Evolutionary conservation across 2,797 vertebrate species (phyloP).

Genomic region (Buphagus erythrorhynchus): DNA sequence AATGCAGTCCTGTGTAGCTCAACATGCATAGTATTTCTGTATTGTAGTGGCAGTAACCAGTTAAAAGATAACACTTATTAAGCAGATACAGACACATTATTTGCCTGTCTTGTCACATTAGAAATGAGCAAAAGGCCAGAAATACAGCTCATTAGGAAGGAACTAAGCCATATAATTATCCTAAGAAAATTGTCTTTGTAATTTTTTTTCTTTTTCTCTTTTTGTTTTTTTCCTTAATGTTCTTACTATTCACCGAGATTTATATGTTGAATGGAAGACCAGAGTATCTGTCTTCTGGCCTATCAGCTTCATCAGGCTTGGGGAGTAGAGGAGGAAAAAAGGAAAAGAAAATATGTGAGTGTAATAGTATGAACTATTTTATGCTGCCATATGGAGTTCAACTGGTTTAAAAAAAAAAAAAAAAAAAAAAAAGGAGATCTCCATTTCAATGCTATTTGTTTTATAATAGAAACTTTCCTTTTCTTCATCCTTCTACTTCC

Average conservation of each 20-base stretch:
- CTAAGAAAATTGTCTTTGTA: neutral
- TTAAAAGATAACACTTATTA: neutral
- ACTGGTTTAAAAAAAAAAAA: neutral
- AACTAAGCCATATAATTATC: neutral
- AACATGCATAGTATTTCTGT: neutral
- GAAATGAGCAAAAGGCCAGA: neutral
- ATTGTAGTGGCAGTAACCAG: neutral
- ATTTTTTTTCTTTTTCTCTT: neutral
- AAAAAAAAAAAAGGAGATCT: neutral
- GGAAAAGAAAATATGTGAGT: neutral
- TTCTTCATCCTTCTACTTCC: neutral
- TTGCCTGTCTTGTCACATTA: neutral
- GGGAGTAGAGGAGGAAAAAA: neutral
- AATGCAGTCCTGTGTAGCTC: neutral
- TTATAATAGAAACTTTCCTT: neutral
- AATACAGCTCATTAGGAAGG: neutral
- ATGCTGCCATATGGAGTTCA: neutral
- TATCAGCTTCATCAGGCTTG: neutral
- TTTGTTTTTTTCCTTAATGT: neutral
- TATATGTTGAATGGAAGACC: neutral
- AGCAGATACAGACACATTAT: neutral
- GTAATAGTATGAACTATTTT: neutral
- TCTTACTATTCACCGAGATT: neutral
- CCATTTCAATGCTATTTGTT: slow-evolving; percentile 1
- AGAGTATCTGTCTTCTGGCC: neutral